Evolutionary conservation across 2,113 vertebrate genomes (phyloP).

Genomic region (Nestor notabilis): DNA sequence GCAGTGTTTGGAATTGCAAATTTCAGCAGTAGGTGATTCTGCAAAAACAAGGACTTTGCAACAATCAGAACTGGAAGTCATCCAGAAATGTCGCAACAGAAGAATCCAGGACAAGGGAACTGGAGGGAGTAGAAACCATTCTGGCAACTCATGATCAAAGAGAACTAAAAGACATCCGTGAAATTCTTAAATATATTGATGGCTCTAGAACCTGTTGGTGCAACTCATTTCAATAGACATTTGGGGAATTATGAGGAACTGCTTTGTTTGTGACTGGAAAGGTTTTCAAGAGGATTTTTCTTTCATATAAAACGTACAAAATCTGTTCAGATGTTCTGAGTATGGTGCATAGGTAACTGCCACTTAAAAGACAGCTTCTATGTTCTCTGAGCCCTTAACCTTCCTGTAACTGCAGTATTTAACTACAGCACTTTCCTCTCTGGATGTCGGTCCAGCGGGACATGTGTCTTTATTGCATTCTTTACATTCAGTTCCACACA

Average conservation of each 20-base stretch:
- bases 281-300: not conserved
- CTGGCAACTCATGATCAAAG: conserved; percentile 12
- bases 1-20: conserved; percentile 67
- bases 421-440: not conserved
- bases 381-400: not conserved
- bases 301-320: not conserved
- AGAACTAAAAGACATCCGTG: not conserved
- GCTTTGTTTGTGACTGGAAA: not conserved
- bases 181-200: conserved; percentile 4
- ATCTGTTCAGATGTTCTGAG: not conserved
- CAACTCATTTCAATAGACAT: not conserved
- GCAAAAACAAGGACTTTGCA: conserved; percentile 55
- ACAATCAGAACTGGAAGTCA: conserved; percentile 53
- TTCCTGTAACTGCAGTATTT: not conserved
- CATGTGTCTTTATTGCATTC: not conserved
- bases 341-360: not conserved
- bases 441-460: not conserved
- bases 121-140: not conserved
- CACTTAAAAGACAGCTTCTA: not conserved
- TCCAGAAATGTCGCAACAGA: conserved; percentile 61
- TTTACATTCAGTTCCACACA: not conserved
- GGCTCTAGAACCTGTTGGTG: conserved; percentile 33
- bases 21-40: conserved; percentile 58
- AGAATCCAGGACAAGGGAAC: not conserved
- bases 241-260: conserved; percentile 9